phyloP scores from a whole-genome alignment of 2,888 invertebrate genomes.

The Gandaritis pyraliata region DNA sequence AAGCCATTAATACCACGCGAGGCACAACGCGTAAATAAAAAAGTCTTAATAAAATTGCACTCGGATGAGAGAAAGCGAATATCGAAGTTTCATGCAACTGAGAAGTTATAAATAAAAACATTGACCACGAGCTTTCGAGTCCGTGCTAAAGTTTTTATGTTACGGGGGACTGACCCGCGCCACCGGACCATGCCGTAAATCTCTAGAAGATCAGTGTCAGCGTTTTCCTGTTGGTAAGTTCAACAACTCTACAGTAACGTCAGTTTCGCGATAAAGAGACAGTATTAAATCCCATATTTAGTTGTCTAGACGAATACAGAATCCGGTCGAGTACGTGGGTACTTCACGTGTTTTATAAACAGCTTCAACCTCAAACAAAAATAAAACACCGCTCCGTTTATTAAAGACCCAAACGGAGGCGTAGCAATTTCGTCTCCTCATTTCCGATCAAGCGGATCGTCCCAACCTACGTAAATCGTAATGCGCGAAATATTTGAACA shows the following conservation, averaged over 20 bases:
- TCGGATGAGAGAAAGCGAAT: constrained; percentile 52
- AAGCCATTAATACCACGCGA: constrained; percentile 46
- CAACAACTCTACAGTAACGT: constrained; percentile 58
- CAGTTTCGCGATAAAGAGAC: constrained; percentile 41
- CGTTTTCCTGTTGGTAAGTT: constrained; percentile 63
- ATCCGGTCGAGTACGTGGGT: constrained; percentile 48
- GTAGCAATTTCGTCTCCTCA: constrained; percentile 56
- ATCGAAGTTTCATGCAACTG: constrained; percentile 49
- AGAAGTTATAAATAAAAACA: constrained; percentile 44
- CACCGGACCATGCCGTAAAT: constrained; percentile 64
- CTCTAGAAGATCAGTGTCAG: constrained; percentile 54
- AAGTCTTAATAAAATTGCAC: constrained; percentile 55
- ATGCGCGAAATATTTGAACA: constrained; percentile 54
- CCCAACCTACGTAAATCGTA: constrained; percentile 55
- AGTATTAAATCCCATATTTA: constrained; percentile 35
- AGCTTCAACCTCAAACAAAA: constrained; percentile 43
- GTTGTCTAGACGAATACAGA: constrained; percentile 40
- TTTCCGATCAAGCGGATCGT: constrained; percentile 41
- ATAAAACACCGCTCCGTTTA: constrained; percentile 48
- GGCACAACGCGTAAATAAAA: constrained; percentile 53
- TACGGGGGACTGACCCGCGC: constrained; percentile 62
- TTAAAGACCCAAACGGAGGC: constrained; percentile 52
- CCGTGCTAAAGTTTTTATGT: constrained; percentile 52
- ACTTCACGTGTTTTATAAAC: constrained; percentile 53
- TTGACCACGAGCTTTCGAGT: constrained; percentile 40